Base-by-base conservation (phyloP, 2,113 vertebrate genomes). In the Uropsilus gracilis region DNA sequence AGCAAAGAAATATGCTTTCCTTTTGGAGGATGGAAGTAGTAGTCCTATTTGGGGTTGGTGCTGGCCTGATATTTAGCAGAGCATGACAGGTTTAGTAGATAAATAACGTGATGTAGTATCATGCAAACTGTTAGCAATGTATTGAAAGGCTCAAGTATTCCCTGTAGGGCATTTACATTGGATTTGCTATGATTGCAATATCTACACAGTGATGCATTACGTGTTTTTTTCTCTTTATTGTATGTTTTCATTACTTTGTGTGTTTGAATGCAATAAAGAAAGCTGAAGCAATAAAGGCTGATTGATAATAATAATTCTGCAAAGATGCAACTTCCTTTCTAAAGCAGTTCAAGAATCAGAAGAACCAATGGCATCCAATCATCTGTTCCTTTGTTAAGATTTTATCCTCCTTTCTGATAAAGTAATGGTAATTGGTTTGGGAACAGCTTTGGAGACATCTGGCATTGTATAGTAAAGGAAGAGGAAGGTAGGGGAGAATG, bases 241-340 rank as follows among this genome's bases (percentile, higher is more conserved):
- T 97, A 97, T 97, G 97, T 97, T 97, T 97, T 97, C 97, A 97
- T 97, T 97, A 97, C 96, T 96, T 97, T 95, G 95, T 97, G 96
- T 96, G 94, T 97, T 96, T 83, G 94, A 94, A 94, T 96, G 95
- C 94, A 97, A 97, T 97, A 97, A 97, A 97, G 96, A 96, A 97
- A 97, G 95, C 94, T 61, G 94, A 96, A 97, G 96, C 97, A 95
- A 97, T 97, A 97, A 97, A 97, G 64, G 77, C 88, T 97, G 97
- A 97, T 96, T 96, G 97, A 97, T 97, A 96, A 96, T 97, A 95
- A 97, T 97, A 97, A 96, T 97, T 96, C 96, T 95, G 85, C 92
- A 92, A 96, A 95, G 90, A 96, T 94, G 94, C 97, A 96, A 84
- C 97, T 96, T 97, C 96, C 94, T 93, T 93, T 94, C 63, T 37